Conservation (phyloP, 1,140 invertebrate genomes). For the Anthonomus grandis region DNA sequence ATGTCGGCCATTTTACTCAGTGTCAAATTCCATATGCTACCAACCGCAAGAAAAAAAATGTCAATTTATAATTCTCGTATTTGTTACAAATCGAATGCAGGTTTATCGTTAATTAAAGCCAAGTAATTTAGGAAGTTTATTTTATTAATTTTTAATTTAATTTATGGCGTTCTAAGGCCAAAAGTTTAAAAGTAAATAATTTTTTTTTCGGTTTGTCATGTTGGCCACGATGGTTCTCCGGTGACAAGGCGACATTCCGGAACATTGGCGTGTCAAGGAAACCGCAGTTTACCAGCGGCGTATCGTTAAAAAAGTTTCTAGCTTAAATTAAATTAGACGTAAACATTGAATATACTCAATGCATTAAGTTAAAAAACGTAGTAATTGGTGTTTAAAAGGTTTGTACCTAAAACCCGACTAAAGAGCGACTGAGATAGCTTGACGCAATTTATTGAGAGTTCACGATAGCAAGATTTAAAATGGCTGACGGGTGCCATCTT, state of each 20-base stretch:
- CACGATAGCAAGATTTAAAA: too few relatives aligned
- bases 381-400: too few relatives aligned
- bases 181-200: neutral
- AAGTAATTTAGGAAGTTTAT: neutral
- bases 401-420: too few relatives aligned
- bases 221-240: neutral
- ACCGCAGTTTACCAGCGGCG: too few relatives aligned
- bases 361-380: too few relatives aligned
- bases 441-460: too few relatives aligned
- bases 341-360: too few relatives aligned
- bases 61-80: neutral
- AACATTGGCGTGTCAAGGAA: constrained; percentile 12
- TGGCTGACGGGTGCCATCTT: too few relatives aligned
- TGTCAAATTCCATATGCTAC: constrained; percentile 49
- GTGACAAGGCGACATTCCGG: constrained; percentile 11
- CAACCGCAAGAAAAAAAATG: constrained; percentile 36
- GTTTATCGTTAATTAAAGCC: neutral
- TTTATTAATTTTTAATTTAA: neutral
- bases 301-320: too few relatives aligned
- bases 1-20: constrained; percentile 48
- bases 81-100: neutral
- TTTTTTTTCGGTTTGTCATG: constrained; percentile 4
- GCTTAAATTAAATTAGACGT: too few relatives aligned
- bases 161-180: neutral
- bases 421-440: too few relatives aligned